Evolutionary conservation across 2,113 vertebrate species (phyloP).

Genomic region (Lynx canadensis): DNA sequence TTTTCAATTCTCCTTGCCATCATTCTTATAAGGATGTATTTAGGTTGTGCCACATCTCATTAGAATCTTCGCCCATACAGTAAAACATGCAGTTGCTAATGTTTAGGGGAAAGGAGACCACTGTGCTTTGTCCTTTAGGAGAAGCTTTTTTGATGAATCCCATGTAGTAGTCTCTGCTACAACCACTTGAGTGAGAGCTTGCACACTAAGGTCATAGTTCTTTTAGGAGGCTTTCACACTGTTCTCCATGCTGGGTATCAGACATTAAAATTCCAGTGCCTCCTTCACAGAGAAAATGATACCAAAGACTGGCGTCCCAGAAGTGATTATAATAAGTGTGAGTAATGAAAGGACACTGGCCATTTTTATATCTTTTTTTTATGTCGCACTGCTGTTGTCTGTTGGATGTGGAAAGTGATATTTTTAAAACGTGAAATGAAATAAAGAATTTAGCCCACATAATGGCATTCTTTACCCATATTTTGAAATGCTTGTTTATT

Average conservation of each 20-base stretch:
- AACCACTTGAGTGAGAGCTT: neutral
- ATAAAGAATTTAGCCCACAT: neutral
- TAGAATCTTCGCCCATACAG: neutral
- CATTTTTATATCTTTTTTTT: conserved; percentile 30
- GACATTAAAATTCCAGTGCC: neutral
- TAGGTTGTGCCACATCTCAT: neutral
- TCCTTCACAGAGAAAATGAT: neutral
- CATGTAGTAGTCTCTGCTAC: rapidly evolving
- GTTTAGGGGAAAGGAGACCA: neutral
- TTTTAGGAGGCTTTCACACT: neutral
- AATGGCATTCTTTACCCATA: neutral
- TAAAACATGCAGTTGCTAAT: neutral
- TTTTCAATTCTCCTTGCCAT: conserved; percentile 46
- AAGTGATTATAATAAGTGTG: neutral
- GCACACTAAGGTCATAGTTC: neutral
- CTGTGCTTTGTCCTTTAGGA: neutral
- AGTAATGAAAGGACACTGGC: neutral
- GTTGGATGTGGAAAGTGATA: neutral
- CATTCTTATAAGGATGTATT: neutral
- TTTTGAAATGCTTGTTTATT: conserved; percentile 54
- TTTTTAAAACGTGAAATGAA: conserved; percentile 36
- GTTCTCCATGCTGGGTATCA: neutral
- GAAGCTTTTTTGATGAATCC: neutral
- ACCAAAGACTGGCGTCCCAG: neutral
- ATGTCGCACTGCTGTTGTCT: neutral